These are phyloP conservation scores for Mormyrops attenuatus DNA, from an alignment of 2,797 vertebrate genomes.

Conservation along the genomic window DNA sequence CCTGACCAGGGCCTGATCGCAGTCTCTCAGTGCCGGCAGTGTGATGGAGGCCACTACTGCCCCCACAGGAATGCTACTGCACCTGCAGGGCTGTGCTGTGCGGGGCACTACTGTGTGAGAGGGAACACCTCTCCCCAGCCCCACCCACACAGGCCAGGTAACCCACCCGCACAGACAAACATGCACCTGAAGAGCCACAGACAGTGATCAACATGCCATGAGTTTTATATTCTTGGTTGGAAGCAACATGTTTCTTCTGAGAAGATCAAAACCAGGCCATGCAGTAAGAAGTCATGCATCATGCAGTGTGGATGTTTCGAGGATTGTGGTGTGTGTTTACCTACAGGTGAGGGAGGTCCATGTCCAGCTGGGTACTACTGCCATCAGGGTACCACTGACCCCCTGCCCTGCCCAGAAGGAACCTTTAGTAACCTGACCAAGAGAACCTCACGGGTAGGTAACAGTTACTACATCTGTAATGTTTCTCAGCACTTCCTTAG, in stretches of 20 bases:
- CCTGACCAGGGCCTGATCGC: slow-evolving; percentile 55
- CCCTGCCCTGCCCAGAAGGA: slow-evolving; percentile 71
- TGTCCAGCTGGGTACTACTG: slow-evolving; percentile 80
- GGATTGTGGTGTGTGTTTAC: not conserved
- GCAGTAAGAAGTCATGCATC: not conserved
- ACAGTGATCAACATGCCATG: not conserved
- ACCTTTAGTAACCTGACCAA: slow-evolving; percentile 68
- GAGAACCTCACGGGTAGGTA: slow-evolving; percentile 74
- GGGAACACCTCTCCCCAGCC: slow-evolving; percentile 68
- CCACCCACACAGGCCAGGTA: slow-evolving; percentile 55
- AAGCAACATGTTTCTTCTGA: not conserved
- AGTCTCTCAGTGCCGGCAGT: slow-evolving; percentile 60
- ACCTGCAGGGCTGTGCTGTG: slow-evolving; percentile 65
- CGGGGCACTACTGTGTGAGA: slow-evolving; percentile 71
- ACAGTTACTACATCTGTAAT: not conserved
- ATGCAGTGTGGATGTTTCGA: not conserved
- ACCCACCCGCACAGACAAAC: not conserved
- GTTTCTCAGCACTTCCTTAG: not conserved
- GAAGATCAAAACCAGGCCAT: not conserved
- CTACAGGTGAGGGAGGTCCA: slow-evolving; percentile 65
- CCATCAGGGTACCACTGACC: slow-evolving; percentile 58
- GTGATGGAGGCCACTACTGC: slow-evolving; percentile 76
- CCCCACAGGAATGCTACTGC: slow-evolving; percentile 64
- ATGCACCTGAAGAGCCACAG: not conserved
- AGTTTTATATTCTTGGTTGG: not conserved